Evolutionary conservation across 2,113 vertebrate species (phyloP), one percentile per base, ranked within the genome.

Genomic region (Tinamus guttatus): DNA sequence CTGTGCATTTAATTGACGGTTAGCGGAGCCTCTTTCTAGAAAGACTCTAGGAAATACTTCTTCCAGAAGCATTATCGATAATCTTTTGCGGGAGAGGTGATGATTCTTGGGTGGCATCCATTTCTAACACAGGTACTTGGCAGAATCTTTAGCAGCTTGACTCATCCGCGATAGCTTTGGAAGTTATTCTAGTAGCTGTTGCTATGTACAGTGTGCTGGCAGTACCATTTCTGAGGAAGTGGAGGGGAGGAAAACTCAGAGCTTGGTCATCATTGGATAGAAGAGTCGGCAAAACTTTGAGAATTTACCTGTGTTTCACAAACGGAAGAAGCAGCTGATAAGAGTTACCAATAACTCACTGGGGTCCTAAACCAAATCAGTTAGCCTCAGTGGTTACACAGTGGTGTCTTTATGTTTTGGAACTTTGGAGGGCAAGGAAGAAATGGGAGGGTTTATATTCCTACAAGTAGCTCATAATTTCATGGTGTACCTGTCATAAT

Each of bases 161-260:
- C 38, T 95, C n/a, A 70, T 59, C n/a, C 34, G 51, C 81, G 43
- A 74, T 43, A 40, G 58, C 19, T 69, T 5, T 28, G 52, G 38
- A 27, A 78, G 49, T 81, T 85, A 5, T 85, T 87, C 56, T 51
- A 54, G 73, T 77, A 64, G n/a, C n/a, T 54, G 79, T 81, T 93
- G 73, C 52, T 84, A 1, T 30, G n/a, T 51, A 7, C 30, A 6
- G 0, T 27, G 7, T 73, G 16, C 24, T 80, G 49, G 36, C 38
- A 34, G 59, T 9, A 1, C 0, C 0, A 0, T 43, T 90, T 63
- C 64, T 81, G 1, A 1, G 43, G 13, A 77, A 56, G 32, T 9
- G 11, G 27, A 32, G 13, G 15, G 18, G 25, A 21, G 19, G 67
- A 34, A n/a, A n/a, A 14, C 68, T 83, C 11, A 21, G 30, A 24